Base-by-base conservation (phyloP, 2,888 invertebrate species). In the Serrognathus titanus region DNA sequence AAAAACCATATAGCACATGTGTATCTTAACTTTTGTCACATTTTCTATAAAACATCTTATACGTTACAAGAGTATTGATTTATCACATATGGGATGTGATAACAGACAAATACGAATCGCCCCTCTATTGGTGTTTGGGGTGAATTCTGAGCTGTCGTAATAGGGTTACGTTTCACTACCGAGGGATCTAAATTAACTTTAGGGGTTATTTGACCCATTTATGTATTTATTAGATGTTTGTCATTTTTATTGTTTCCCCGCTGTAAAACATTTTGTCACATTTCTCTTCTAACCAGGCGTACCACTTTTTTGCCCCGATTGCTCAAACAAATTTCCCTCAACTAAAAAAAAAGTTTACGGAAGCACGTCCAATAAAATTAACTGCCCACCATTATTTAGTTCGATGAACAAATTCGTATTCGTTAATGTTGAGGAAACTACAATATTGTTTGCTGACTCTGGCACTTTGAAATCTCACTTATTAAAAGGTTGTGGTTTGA, bases 121-220 rank as follows among this genome's bases (percentile, higher is more conserved):
- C 60, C 63, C 57, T 54, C 57, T 59, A 58, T 64, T 58, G 58
- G 51, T 16, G 24, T 38, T 62, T 57, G 57, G 60, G 59, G 64
- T 55, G 60, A 16, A 47, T 54, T 46, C 49, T 55, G 51, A 54
- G 51, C 53, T 57, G 55, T 63, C 53, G n/a, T 60, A 59, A 59
- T 60, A 60, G 64, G 64, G 63, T 65, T 63, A 60, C 59, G 59
- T 62, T 63, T 57, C 61, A 58, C 53, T 55, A 59, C 48, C 58
- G 55, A 62, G 64, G 63, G 62, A 63, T 61, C 61, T 59, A 61
- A 67, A 67, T 66, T 67, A 66, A 67, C 64, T 67, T 62, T 58
- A 60, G 63, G 63, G 63, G 56, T 63, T 66, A 60, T 59, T 57
- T 47, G 50, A 39, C 60, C 55, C 58, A 57, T 58, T 59, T 63